Evolutionary conservation across 2,888 invertebrate genomes (phyloP).

Genomic region (Sinodicranocentrus sp.): DNA sequence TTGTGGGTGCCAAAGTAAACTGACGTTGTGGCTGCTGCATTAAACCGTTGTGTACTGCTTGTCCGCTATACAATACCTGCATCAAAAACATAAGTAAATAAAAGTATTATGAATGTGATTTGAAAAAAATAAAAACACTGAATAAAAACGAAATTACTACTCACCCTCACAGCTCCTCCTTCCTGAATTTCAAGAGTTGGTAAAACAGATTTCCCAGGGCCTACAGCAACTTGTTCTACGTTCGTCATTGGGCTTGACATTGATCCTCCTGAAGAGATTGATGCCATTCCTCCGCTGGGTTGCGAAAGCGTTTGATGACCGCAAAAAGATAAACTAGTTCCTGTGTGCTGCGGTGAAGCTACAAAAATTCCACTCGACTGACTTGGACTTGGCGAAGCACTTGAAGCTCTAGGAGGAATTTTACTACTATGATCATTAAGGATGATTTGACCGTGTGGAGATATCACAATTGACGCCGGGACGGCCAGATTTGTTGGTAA

Average conservation of each 20-base stretch:
- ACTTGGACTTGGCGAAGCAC: conserved; percentile 86
- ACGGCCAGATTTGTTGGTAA: conserved; percentile 76
- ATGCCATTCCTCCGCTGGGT: conserved; percentile 42
- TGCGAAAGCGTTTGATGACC: conserved; percentile 54
- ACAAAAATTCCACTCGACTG: conserved; percentile 49
- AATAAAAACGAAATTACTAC: conserved; percentile 9
- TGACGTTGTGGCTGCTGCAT: conserved; percentile 61
- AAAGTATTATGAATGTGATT: no score
- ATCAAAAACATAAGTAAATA: no score
- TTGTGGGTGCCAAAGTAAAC: conserved; percentile 67
- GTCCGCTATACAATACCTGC: conserved; percentile 75
- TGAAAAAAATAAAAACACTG: neutral
- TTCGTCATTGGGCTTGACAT: neutral
- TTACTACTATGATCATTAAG: conserved; percentile 71
- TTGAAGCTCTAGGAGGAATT: conserved; percentile 89
- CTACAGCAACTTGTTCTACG: conserved; percentile 23
- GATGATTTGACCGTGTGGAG: conserved; percentile 73
- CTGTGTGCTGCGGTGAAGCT: conserved; percentile 54
- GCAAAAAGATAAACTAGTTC: conserved; percentile 46
- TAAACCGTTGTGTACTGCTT: conserved; percentile 61
- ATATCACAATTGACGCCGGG: conserved; percentile 75
- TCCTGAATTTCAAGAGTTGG: conserved; percentile 74
- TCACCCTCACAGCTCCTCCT: conserved; percentile 72
- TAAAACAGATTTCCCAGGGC: conserved; percentile 51
- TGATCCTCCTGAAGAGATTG: conserved; percentile 31